Base-by-base conservation (phyloP, 1,140 invertebrate genomes). In the Calliopsis andreniformis region DNA sequence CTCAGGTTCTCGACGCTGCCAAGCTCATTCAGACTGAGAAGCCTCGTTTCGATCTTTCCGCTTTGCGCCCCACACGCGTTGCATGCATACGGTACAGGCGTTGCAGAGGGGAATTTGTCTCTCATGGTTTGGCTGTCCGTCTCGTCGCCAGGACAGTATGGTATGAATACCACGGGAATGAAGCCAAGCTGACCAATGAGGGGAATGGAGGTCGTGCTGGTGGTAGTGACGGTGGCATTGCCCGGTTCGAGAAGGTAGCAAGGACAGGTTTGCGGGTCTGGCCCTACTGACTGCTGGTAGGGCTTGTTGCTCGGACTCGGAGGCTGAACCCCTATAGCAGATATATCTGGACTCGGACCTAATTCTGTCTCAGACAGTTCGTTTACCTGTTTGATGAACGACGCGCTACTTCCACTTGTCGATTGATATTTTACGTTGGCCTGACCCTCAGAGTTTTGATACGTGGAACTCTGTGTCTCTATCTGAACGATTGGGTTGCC, bases 121-220 rank as follows among this genome's bases (percentile, higher is more conserved):
- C 92, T 91, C 49, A 93, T 92, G 32, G 86, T 90, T 67, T 92
- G 86, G 76, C 91, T 90, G 43, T 92, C 88, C 5, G 86, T 86
- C 6, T 83, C 77, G 58, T 30, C 91, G 28, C 92, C 93, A 0
- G 93, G 93, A 82, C 94, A 94, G 79, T 92, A 93, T 1, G 94
- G 94, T 59, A 94, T 91, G 76, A 94, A 94, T 3, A 94, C 89
- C 8, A 94, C 93, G 4, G 94, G 94, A 35, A 94, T 90, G 78
- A 93, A 94, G 51, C 93, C 94, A 35, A 94, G 67, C 68, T 88
- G 87, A 70, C 87, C 86, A 55, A 79, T 78, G 14, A 86, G 14
- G 47, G 82, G 63, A 28, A 79, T 55, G 30, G 83, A 51, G 49
- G 82, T 63, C 23, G 83, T 79, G 20, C 82, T 79, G 12, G 81